Evolutionary conservation across 2,797 vertebrate species (phyloP).

Genomic region (Atherinosoma microstoma): DNA sequence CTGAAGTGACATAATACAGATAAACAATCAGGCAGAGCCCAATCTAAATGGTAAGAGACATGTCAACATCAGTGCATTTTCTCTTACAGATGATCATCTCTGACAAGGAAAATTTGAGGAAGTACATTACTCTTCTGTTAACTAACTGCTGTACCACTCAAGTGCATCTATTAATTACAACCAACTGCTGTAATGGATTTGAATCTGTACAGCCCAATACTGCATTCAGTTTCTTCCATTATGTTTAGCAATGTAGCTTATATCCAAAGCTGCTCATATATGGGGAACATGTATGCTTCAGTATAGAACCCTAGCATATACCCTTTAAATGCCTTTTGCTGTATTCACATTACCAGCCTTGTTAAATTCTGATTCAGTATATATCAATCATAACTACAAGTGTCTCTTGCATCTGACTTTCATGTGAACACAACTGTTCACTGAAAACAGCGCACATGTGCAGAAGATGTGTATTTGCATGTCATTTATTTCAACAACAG

Average conservation of each 20-base stretch:
- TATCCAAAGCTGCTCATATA: not conserved
- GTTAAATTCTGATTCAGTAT: not conserved
- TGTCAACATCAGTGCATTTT: slow-evolving; percentile 12
- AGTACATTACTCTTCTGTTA: not conserved
- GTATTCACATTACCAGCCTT: not conserved
- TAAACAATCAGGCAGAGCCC: slow-evolving; percentile 29
- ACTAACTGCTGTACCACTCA: slow-evolving; percentile 9
- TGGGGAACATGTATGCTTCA: not conserved
- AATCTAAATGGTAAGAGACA: slow-evolving; percentile 12
- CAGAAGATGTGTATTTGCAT: not conserved
- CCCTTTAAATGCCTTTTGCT: not conserved
- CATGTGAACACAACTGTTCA: not conserved
- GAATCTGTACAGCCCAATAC: not conserved
- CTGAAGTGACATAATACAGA: slow-evolving; percentile 25
- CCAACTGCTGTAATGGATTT: not conserved
- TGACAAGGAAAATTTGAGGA: slow-evolving; percentile 3
- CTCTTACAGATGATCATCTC: slow-evolving; percentile 6
- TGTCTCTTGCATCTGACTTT: not conserved
- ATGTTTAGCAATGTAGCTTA: not conserved
- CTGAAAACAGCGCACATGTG: not conserved
- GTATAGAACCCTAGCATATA: not conserved
- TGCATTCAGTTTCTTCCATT: not conserved
- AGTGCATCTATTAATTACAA: slow-evolving; percentile 7
- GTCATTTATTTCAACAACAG: not conserved
- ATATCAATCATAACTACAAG: not conserved